These are phyloP conservation scores for Cettia cetti DNA, from an alignment of 2,113 vertebrate species.

Conservation along the genomic window DNA sequence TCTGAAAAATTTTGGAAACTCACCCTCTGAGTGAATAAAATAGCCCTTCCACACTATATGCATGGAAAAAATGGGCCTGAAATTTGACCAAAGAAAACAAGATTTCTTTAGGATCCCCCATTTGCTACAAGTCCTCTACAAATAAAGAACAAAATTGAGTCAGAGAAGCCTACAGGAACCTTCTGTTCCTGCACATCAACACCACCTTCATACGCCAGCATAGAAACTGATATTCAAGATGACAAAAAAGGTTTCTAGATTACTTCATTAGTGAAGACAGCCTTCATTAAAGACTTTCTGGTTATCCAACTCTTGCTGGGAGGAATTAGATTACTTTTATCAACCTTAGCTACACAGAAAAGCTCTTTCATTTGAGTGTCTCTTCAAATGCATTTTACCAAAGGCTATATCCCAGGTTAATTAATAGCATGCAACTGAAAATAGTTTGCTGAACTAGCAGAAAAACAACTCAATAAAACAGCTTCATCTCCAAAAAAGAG, in stretches of 20 bases:
- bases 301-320: neutral
- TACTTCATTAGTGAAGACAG: neutral
- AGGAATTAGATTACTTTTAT: constrained; percentile 2
- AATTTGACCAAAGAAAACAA: neutral
- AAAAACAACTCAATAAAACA: constrained; percentile 27
- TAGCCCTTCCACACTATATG: neutral
- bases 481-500: neutral
- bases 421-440: constrained; percentile 20
- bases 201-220: neutral
- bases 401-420: constrained; percentile 14
- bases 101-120: neutral
- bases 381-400: neutral
- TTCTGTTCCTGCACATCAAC: neutral
- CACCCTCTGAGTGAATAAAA: neutral
- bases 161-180: neutral
- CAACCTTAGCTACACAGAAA: neutral
- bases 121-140: neutral
- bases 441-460: constrained; percentile 21
- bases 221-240: neutral
- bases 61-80: neutral
- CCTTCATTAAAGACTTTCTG: neutral
- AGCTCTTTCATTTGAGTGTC: constrained; percentile 11
- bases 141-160: neutral
- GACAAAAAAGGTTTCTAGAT: neutral
- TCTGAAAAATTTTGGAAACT: neutral